phyloP scores from a whole-genome alignment of 1,140 invertebrate genomes.

The Musca domestica region DNA sequence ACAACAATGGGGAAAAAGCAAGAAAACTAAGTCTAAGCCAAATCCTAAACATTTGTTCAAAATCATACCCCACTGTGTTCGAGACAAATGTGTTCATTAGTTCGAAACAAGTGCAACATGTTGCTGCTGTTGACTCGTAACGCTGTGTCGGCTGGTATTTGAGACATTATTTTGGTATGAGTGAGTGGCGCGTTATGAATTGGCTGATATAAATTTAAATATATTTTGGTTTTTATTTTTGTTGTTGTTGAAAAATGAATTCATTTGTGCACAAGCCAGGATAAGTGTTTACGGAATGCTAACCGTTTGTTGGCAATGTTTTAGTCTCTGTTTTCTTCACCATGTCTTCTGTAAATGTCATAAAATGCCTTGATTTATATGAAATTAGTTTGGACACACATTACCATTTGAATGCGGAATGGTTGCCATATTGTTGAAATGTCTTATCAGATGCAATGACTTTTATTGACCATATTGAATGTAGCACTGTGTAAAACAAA shows the following conservation, averaged over 20 bases:
- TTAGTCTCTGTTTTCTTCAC: background rate
- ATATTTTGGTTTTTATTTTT: background rate
- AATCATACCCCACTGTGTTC: constrained; percentile 4
- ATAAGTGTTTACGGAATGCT: too few relatives aligned
- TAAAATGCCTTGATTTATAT: constrained; percentile 13
- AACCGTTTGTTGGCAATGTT: background rate
- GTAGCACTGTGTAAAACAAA: too few relatives aligned
- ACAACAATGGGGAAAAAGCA: too few relatives aligned
- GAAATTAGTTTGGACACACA: constrained; percentile 16
- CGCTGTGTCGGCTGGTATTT: background rate
- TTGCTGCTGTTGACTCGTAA: background rate
- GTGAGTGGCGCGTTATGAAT: background rate
- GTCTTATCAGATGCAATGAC: too few relatives aligned
- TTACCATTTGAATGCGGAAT: background rate
- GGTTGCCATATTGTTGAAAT: too few relatives aligned
- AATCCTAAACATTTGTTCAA: too few relatives aligned
- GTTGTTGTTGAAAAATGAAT: too few relatives aligned
- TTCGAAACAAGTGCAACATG: constrained; percentile 15
- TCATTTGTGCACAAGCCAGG: too few relatives aligned
- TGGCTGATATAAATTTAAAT: constrained; percentile 13
- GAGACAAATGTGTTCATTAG: constrained; percentile 21
- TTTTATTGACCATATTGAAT: too few relatives aligned
- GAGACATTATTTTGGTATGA: background rate
- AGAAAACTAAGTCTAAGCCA: too few relatives aligned
- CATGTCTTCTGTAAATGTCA: constrained; percentile 2